Evolutionary conservation across 2,888 invertebrate genomes (phyloP).

Genomic region (Drosophila ezoana): DNA sequence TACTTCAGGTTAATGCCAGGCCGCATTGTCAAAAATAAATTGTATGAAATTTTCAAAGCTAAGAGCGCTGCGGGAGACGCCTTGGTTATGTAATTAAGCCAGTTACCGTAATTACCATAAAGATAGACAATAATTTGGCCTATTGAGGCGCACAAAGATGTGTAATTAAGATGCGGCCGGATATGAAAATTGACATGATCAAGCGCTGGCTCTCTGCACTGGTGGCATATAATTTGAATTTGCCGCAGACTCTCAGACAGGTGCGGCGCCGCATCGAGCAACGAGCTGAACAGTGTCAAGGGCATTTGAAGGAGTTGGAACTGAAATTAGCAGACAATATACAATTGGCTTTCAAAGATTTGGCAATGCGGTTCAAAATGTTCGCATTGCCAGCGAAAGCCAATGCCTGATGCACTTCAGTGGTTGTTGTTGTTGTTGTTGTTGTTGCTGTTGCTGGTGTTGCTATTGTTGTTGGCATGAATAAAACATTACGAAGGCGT

Average conservation of each 20-base stretch:
- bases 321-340: conserved; percentile 41
- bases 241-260: conserved; percentile 27
- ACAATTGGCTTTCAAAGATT: conserved; percentile 31
- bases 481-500: conserved; percentile 79
- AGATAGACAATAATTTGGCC: conserved; percentile 65
- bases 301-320: conserved; percentile 22
- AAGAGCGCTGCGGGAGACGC: conserved; percentile 25
- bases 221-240: conserved; percentile 51
- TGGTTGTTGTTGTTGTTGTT: conserved; percentile 14
- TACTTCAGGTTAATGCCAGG: conserved; percentile 58
- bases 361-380: conserved; percentile 14
- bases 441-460: conserved; percentile 13
- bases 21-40: conserved; percentile 47
- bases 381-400: conserved; percentile 42
- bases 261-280: conserved; percentile 37
- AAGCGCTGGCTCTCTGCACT: conserved; percentile 31
- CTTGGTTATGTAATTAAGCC: conserved; percentile 67
- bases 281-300: conserved; percentile 42
- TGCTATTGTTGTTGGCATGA: conserved; percentile 52
- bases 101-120: conserved; percentile 71
- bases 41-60: conserved; percentile 38
- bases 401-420: neutral
- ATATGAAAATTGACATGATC: conserved; percentile 65
- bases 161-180: conserved; percentile 64
- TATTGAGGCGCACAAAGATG: conserved; percentile 44